A percentile compares a stretch with the other conserved stretches of the same genome.
Conservation (phyloP, 2,797 vertebrate genomes). For the Sorex maritimensis region DNA sequence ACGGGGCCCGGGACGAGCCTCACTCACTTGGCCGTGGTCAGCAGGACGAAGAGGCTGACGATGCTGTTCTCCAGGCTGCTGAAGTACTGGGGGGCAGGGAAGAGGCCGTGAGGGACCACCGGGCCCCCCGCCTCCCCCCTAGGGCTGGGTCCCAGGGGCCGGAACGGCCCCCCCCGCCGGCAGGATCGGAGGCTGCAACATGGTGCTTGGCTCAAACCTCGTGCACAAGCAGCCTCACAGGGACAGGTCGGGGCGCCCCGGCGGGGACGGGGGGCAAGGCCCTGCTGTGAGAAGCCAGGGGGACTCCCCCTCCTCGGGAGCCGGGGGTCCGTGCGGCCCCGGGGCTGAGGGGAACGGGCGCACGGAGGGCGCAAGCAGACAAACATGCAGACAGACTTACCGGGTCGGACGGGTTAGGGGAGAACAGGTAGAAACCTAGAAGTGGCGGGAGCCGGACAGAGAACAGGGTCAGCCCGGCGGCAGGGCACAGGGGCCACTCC, state of each 20-base stretch:
- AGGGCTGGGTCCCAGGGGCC: no score
- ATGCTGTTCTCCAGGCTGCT: constrained; percentile 98
- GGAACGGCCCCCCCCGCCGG: neutral
- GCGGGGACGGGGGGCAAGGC: no score
- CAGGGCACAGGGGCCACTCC: neutral
- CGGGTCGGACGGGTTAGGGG: constrained; percentile 95
- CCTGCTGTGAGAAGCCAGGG: neutral
- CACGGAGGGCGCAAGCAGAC: neutral
- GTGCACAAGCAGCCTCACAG: neutral
- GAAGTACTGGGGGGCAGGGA: constrained; percentile 94
- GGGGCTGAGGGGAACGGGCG: neutral
- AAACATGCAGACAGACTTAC: constrained; percentile 90
- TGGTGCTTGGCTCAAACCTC: neutral
- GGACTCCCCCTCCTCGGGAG: neutral
- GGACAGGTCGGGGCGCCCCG: neutral
- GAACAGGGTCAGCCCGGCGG: neutral
- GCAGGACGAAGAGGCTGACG: constrained; percentile 97
- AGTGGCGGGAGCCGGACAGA: neutral
- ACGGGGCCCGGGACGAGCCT: neutral
- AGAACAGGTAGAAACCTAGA: constrained; percentile 98
- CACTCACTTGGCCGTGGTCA: constrained; percentile 98
- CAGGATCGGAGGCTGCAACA: neutral
- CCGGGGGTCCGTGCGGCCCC: neutral
- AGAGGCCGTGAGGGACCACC: neutral
- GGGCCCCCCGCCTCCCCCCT: no score